These are phyloP conservation scores for Candidula unifasciata DNA, from an alignment of 2,888 invertebrate species.

Conservation along the genomic window DNA sequence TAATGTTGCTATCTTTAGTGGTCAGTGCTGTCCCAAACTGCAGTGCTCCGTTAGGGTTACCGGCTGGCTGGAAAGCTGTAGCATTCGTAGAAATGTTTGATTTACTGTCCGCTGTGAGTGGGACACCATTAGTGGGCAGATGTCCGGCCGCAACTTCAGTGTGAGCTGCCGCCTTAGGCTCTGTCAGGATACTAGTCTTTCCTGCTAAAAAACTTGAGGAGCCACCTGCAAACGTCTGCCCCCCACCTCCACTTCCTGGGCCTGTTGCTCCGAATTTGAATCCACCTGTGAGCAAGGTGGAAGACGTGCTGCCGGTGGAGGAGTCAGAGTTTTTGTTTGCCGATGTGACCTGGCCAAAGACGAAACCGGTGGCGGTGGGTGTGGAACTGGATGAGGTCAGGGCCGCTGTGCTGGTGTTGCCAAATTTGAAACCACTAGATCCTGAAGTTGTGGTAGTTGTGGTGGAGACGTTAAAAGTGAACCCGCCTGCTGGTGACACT, in stretches of 20 bases:
- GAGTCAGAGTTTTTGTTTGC: constrained; percentile 3
- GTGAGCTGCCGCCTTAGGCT: neutral
- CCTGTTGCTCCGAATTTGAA: constrained; percentile 37
- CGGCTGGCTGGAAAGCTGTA: constrained; percentile 21
- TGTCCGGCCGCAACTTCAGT: neutral
- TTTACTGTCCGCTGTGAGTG: constrained; percentile 6
- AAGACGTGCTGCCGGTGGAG: constrained; percentile 40
- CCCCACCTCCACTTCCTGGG: neutral
- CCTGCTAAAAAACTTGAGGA: neutral
- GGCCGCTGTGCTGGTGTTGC: constrained; percentile 33
- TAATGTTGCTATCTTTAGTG: constrained; percentile 22
- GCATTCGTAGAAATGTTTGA: constrained; percentile 14
- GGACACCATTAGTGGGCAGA: constrained; percentile 22
- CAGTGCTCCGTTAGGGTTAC: neutral
- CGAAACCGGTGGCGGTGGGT: constrained; percentile 44
- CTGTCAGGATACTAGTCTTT: neutral
- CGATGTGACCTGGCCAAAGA: constrained; percentile 38
- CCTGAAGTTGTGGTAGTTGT: constrained; percentile 33
- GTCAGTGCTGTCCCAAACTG: neutral
- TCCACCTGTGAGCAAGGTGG: constrained; percentile 17
- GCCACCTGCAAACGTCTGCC: neutral
- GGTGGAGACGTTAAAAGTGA: constrained; percentile 22
- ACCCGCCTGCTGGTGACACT: constrained; percentile 37
- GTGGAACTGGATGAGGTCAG: constrained; percentile 16
- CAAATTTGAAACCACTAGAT: constrained; percentile 48